Evolutionary conservation across 1,140 invertebrate genomes (phyloP).

Genomic region (Eumeta japonica): DNA sequence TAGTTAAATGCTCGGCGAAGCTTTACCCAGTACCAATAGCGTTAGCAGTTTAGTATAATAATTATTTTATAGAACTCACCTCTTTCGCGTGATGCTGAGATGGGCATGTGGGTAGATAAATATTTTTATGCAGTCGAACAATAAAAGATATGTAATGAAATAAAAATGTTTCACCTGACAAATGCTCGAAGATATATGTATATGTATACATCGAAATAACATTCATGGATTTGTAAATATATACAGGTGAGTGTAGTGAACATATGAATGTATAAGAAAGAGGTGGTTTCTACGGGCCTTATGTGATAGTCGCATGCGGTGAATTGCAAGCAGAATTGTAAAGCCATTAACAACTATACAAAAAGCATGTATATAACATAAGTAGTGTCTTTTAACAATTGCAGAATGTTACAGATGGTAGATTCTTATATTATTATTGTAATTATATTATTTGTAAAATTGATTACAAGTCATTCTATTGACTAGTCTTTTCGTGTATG

Average conservation of each 20-base stretch:
- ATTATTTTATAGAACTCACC: conserved; percentile 46
- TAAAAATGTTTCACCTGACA: conserved; percentile 39
- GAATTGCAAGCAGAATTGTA: not conserved
- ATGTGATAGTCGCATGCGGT: not conserved
- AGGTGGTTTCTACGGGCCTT: conserved; percentile 40
- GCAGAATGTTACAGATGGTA: too few relatives aligned
- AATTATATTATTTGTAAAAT: too few relatives aligned
- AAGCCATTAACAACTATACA: not conserved
- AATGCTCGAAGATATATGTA: conserved; percentile 46
- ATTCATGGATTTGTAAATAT: conserved; percentile 32
- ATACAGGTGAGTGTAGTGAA: not conserved
- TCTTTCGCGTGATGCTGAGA: conserved; percentile 13
- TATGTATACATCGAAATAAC: conserved; percentile 32
- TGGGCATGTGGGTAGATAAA: too few relatives aligned
- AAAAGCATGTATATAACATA: not conserved
- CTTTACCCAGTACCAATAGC: too few relatives aligned
- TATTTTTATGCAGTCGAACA: too few relatives aligned
- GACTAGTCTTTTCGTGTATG: not conserved
- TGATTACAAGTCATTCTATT: too few relatives aligned
- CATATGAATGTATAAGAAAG: conserved; percentile 24
- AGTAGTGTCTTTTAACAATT: not conserved
- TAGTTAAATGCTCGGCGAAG: too few relatives aligned
- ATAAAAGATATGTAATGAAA: conserved; percentile 2
- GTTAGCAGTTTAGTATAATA: not conserved
- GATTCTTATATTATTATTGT: too few relatives aligned